Evolutionary conservation across 2,113 vertebrate species (phyloP).

Genomic region (Tenrec ecaudatus): DNA sequence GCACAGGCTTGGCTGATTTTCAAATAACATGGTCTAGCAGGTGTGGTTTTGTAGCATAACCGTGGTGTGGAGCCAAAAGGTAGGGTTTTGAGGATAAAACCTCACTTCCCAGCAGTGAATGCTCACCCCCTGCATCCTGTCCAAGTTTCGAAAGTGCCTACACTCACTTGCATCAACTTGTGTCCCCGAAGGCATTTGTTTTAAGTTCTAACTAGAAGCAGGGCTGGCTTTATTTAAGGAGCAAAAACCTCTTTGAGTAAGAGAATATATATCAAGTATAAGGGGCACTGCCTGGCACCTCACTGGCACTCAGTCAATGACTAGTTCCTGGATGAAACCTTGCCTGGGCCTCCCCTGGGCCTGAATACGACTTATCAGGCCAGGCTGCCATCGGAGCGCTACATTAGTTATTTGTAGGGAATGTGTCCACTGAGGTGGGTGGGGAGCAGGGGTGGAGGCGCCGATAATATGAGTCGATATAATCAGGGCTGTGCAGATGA

Average conservation of each 20-base stretch:
- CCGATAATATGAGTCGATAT: not conserved
- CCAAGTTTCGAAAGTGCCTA: not conserved
- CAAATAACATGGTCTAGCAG: not conserved
- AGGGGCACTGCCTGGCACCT: not conserved
- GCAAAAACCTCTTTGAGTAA: not conserved
- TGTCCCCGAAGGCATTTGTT: not conserved
- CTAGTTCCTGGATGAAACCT: not conserved
- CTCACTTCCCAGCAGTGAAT: not conserved
- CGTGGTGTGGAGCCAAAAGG: not conserved
- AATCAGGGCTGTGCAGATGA: not conserved
- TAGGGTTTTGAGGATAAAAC: not conserved
- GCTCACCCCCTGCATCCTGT: too few species aligned
- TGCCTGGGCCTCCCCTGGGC: not conserved
- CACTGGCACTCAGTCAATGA: conserved; percentile 2
- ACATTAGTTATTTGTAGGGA: not conserved
- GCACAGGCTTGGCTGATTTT: not conserved
- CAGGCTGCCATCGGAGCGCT: not conserved
- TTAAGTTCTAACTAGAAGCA: not conserved
- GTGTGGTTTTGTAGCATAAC: not conserved
- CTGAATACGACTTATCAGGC: not conserved
- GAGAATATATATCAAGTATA: not conserved
- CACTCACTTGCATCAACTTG: not conserved
- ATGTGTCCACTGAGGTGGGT: too few species aligned
- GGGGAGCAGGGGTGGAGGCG: too few species aligned
- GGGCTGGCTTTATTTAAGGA: not conserved